phyloP scores from a whole-genome alignment of 2,113 vertebrate genomes.

The Pollimyrus isidori region DNA sequence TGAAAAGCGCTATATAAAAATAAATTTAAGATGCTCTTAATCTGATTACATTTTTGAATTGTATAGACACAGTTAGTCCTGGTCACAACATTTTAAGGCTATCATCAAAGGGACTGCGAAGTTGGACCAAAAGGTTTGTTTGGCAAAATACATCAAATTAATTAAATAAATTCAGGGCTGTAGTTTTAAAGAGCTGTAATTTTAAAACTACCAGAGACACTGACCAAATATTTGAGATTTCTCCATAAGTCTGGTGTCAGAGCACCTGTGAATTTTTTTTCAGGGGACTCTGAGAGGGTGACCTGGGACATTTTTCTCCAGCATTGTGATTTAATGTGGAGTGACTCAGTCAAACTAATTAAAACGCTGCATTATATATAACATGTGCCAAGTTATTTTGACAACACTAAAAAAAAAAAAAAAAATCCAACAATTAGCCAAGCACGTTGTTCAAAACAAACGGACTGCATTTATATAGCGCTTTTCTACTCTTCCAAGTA shows the following conservation, averaged over 20 bases:
- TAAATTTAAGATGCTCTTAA: no score
- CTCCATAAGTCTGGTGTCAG: not conserved
- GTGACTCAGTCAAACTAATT: not conserved
- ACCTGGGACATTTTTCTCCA: not conserved
- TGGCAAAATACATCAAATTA: not conserved
- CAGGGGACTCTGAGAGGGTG: not conserved
- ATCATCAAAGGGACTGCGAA: no score
- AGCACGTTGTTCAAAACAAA: not conserved
- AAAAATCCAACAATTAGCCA: not conserved
- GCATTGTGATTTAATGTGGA: not conserved
- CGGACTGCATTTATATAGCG: no score
- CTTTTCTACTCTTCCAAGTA: no score
- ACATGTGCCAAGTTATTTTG: not conserved
- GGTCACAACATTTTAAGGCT: no score
- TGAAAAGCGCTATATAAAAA: not conserved
- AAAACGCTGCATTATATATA: not conserved
- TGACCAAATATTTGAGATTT: not conserved
- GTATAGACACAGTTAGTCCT: no score
- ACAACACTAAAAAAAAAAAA: not conserved
- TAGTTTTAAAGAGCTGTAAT: not conserved
- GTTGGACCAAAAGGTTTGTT: not conserved
- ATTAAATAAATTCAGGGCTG: not conserved
- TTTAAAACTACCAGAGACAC: not conserved
- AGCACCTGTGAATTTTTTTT: not conserved
- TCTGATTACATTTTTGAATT: no score